phyloP scores from a whole-genome alignment of 1,140 invertebrate species.

The Hyposmocoma kahamanoa region DNA sequence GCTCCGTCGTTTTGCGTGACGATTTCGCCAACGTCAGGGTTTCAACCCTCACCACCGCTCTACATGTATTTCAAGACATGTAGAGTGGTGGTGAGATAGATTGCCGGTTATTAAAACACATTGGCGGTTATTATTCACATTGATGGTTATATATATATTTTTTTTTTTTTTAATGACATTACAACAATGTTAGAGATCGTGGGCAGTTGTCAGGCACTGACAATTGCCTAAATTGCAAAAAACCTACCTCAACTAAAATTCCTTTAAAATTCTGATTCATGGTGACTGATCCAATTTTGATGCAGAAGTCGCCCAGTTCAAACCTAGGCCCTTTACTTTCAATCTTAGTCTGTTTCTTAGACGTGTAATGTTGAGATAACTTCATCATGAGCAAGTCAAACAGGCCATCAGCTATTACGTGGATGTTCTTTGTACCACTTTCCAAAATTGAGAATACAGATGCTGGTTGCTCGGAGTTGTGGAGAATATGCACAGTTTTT shows the following conservation, averaged over 20 bases:
- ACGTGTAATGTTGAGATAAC: slow-evolving; percentile 88
- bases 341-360: slow-evolving; percentile 91
- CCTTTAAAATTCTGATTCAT: slow-evolving; percentile 96
- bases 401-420: slow-evolving; percentile 90
- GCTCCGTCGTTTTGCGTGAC: no score
- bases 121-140: no score
- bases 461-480: slow-evolving; percentile 96
- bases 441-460: slow-evolving; percentile 95
- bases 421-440: slow-evolving; percentile 87
- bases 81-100: no score
- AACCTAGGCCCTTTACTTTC: slow-evolving; percentile 95
- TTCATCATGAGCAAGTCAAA: slow-evolving; percentile 95
- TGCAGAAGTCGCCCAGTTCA: slow-evolving; percentile 94
- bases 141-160: no score
- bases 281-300: slow-evolving; percentile 94
- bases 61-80: no score
- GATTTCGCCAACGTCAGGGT: no score
- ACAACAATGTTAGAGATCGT: no score
- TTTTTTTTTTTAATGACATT: no score
- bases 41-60: no score
- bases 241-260: slow-evolving; percentile 89
- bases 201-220: no score
- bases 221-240: no score
- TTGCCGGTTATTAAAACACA: no score
- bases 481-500: slow-evolving; percentile 90